Evolutionary conservation across 2,888 invertebrate genomes (phyloP), one percentile per base, ranked within the genome.

Genomic region (Falcaria lacertinaria): DNA sequence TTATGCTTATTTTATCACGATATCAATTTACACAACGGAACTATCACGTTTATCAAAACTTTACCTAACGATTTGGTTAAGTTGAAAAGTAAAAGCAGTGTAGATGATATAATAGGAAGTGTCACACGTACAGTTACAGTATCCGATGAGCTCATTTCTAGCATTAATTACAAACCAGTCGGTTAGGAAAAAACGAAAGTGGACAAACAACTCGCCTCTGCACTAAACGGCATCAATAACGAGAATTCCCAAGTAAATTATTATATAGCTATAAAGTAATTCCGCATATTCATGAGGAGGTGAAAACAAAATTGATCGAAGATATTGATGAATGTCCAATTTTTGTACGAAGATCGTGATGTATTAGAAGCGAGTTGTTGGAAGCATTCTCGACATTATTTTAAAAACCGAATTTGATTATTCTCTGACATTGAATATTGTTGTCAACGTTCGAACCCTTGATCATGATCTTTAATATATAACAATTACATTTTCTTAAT

Each of bases 171-270:
- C 44, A 41, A 52, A 52, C 55, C 46, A 50, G 57, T 53, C 8
- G 40, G 44, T n/a, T n/a, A n/a, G 48, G 50, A 56, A 57, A 63
- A 60, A 63, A 59, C 52, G 63, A 63, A 63, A 63, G 63, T 57
- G 53, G 58, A 52, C 48, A 47, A 45, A 50, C 55, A 46, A 15
- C 22, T 22, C 1, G 22, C 37, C 13, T 8, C 5, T 15, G 22
- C 14, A 7, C 14, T 15, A 22, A 25, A 14, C 7, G 1, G 11
- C n/a, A 8, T 14, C 22, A 22, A 37, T 37, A 8, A 37, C 7
- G 22, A 14, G 13, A 37, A 37, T 37, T 37, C 22, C 22, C 13
- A 15, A 37, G 15, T 37, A 37, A 25, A 37, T 37, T 25, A 37
- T 37, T 25, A 25, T 37, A 15, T 13, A 37, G 8, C 25, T 15